phyloP scores from a whole-genome alignment of 2,797 vertebrate genomes.

The Sparidentex hasta region DNA sequence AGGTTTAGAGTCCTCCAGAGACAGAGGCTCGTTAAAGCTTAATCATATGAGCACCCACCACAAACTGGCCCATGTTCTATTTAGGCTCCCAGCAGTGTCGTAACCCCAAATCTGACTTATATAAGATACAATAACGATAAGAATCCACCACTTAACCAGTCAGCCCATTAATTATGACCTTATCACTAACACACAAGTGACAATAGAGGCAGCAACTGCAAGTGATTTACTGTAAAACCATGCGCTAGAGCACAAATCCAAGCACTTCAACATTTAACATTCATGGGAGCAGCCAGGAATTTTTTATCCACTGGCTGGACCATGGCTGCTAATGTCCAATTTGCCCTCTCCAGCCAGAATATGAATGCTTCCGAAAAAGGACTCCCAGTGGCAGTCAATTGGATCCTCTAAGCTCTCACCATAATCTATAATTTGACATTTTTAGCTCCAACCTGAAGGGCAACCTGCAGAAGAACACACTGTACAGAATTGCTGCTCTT shows the following conservation, averaged over 20 bases:
- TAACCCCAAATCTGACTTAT: slow-evolving; percentile 33
- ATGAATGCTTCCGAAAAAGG: slow-evolving; percentile 40
- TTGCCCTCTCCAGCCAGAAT: slow-evolving; percentile 53
- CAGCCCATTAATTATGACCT: slow-evolving; percentile 44
- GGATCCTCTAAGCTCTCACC: slow-evolving; percentile 25
- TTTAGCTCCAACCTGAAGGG: slow-evolving; percentile 24
- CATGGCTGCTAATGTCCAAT: slow-evolving; percentile 61
- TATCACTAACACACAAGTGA: slow-evolving; percentile 13
- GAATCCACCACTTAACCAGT: slow-evolving; percentile 33
- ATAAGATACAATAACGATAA: slow-evolving; percentile 40
- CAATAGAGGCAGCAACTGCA: slow-evolving; percentile 31
- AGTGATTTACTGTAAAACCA: slow-evolving; percentile 61
- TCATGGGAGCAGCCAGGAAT: slow-evolving; percentile 56
- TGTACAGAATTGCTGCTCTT: not conserved
- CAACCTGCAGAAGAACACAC: slow-evolving; percentile 22
- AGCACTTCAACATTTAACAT: slow-evolving; percentile 60
- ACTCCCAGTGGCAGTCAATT: slow-evolving; percentile 34
- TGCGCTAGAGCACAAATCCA: slow-evolving; percentile 35
- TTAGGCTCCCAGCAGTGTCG: slow-evolving; percentile 35
- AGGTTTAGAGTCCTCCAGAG: slow-evolving; percentile 64
- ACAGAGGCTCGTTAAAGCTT: slow-evolving; percentile 52
- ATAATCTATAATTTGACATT: slow-evolving; percentile 32
- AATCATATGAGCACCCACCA: slow-evolving; percentile 41
- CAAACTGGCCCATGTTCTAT: slow-evolving; percentile 21
- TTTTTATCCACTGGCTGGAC: slow-evolving; percentile 58